Evolutionary conservation across 2,113 vertebrate genomes (phyloP).

Genomic region (Carlito syrichta): DNA sequence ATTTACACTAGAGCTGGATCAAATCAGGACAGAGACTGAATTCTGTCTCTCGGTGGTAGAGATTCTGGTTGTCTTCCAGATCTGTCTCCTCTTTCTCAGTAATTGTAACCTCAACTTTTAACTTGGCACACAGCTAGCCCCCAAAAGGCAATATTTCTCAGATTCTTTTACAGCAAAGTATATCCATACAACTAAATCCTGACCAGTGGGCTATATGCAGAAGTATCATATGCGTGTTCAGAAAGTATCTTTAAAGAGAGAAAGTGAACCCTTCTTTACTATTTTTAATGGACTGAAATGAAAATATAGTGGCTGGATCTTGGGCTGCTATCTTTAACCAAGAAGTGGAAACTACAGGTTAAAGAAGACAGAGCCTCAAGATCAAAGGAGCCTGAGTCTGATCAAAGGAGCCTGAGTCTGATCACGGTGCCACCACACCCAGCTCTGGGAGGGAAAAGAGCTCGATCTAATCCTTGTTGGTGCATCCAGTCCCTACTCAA

Average conservation of each 20-base stretch:
- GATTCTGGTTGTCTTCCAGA: not conserved
- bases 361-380: not conserved
- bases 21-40: not conserved
- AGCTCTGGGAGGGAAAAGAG: not conserved
- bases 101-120: not conserved
- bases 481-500: not conserved
- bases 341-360: not conserved
- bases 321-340: not conserved
- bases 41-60: not conserved
- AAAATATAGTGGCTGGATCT: not conserved
- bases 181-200: not conserved
- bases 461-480: not conserved
- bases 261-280: not conserved
- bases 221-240: not conserved
- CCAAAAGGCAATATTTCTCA: not conserved
- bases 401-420: not conserved
- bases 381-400: not conserved
- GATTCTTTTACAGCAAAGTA: not conserved
- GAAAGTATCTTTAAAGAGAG: not conserved
- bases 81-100: not conserved
- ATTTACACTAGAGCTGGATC: not conserved
- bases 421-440: too few relatives aligned
- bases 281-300: not conserved
- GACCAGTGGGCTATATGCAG: not conserved
- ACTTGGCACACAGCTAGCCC: not conserved